Evolutionary conservation across 2,797 vertebrate species (phyloP).

Genomic region (Scyliorhinus canicula): DNA sequence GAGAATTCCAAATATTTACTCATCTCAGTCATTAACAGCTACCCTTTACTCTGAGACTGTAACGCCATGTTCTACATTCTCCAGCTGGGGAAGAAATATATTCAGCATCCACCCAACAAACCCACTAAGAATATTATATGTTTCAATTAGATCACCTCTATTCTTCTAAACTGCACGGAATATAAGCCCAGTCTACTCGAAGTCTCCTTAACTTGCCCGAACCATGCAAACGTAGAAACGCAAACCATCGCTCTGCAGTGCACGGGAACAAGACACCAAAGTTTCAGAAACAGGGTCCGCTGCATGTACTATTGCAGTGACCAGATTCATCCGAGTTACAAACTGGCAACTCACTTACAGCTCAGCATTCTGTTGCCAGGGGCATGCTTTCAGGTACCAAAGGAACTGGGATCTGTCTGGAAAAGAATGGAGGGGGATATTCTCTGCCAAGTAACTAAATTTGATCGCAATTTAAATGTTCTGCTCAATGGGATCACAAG

Average conservation of each 20-base stretch:
- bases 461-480: slow-evolving; percentile 18
- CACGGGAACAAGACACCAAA: not conserved
- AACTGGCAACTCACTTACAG: not conserved
- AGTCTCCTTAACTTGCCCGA: not conserved
- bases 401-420: not conserved
- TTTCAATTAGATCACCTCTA: not conserved
- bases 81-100: not conserved
- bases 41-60: not conserved
- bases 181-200: not conserved
- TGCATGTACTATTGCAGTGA: not conserved
- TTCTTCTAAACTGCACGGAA: not conserved
- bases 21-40: no score
- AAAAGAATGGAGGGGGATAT: not conserved
- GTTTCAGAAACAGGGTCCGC: not conserved
- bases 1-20: not conserved
- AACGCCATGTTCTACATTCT: not conserved
- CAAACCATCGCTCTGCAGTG: not conserved
- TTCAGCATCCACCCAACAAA: no score
- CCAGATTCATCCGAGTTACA: not conserved
- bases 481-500: slow-evolving; percentile 24
- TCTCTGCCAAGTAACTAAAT: slow-evolving; percentile 4
- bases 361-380: not conserved
- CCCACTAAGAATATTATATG: no score
- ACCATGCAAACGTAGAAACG: not conserved
- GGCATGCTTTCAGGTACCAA: not conserved